Base-by-base conservation (phyloP, 1,140 invertebrate species). In the Pseudomyrmex flavicornis region DNA sequence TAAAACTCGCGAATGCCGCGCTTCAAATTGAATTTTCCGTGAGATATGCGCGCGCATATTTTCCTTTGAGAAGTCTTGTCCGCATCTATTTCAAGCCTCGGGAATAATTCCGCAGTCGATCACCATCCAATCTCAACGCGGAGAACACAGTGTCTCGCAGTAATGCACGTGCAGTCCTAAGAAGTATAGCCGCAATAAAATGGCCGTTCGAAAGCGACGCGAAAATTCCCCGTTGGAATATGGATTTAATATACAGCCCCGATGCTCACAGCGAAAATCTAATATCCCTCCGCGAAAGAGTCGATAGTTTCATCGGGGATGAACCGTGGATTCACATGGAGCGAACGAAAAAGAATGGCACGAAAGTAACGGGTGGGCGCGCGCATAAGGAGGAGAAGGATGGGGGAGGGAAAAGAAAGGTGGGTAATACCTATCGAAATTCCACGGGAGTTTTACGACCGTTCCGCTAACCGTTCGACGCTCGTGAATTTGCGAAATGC, bases 401-500 rank as follows among this genome's bases (percentile, higher is more conserved):
- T 35, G 5, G 0, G 35, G 5, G 4, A 35, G 7, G 4, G 5
- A 7, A 35, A 52, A 17, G 8, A 48, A n/a, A 66, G 61, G n/a
- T 48, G 52, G 80, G 61, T 83, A 63, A 83, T 83, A 76, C 62
- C 80, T 75, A 76, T 83, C 82, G 72, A 83, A 83, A 83, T 83
- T 83, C 82, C 72, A 83, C 50, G 62, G 82, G 62, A 77, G 61
- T 83, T 83, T 83, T 83, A 83, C 62, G 82, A 75, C 52, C 73
- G 82, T 35, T 65, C 52, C 17, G 48, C 61, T 83, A 83, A 83
- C 82, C 82, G 73, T 83, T 83, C 82, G 72, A 68, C 61, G 82
- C 73, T 83, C 82, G 73, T 83, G 82, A 83, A 83, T 83, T 76
- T 83, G 82, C 73, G 73, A 83, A 77, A 63, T 76, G 62, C 50